Conservation (phyloP, 2,113 vertebrate species). For the Zootoca vivipara region DNA sequence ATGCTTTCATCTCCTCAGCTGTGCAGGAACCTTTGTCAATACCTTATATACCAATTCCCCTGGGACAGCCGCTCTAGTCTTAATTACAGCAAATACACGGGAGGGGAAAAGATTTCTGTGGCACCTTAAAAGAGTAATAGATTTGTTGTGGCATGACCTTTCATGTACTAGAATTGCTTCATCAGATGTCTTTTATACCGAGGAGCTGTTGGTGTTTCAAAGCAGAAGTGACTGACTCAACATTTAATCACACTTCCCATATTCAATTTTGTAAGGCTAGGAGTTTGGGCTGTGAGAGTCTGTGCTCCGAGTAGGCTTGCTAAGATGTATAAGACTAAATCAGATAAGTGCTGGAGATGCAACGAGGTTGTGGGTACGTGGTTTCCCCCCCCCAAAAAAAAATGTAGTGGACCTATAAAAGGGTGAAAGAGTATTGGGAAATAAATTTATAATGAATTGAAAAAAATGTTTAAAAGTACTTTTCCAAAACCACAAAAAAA, state of each 20-base stretch:
- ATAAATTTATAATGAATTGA: too few relatives aligned
- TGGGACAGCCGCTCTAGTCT: not conserved
- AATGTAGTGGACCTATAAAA: too few relatives aligned
- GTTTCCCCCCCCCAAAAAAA: too few relatives aligned
- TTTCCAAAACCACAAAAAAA: too few relatives aligned
- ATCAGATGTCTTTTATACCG: not conserved
- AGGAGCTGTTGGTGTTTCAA: not conserved
- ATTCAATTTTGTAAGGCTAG: not conserved
- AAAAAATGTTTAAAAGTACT: too few relatives aligned
- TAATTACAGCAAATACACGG: not conserved
- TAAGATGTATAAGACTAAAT: too few relatives aligned
- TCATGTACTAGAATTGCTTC: not conserved
- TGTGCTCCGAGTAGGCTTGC: not conserved
- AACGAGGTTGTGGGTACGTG: too few relatives aligned
- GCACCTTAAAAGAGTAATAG: not conserved
- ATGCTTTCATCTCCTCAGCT: not conserved
- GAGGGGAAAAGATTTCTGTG: not conserved
- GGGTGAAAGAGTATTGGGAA: not conserved
- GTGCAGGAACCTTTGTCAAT: too few relatives aligned
- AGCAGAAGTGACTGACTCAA: not conserved
- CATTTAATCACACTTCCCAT: not conserved
- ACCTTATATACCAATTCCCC: not conserved
- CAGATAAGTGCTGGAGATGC: too few relatives aligned
- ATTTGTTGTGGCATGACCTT: not conserved
- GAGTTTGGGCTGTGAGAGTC: not conserved